phyloP scores from a whole-genome alignment of 2,888 invertebrate species.

The Coleophora deauratella region DNA sequence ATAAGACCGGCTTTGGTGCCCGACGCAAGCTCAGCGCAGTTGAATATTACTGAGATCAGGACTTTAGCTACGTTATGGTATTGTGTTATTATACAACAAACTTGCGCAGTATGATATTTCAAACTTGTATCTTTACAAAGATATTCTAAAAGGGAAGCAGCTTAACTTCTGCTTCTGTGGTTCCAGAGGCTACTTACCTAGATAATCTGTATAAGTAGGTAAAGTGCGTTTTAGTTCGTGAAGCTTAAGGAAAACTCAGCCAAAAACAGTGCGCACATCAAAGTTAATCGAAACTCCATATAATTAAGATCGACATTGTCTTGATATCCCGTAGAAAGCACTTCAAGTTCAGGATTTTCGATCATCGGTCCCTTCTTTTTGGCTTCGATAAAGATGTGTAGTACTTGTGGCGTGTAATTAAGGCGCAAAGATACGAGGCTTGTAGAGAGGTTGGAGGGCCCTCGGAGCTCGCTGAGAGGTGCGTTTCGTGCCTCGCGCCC shows the following conservation, averaged over 20 bases:
- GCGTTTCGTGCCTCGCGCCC: constrained; percentile 58
- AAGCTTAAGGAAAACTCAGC: too few species aligned
- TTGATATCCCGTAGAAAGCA: constrained; percentile 35
- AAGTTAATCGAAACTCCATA: constrained; percentile 30
- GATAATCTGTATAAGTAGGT: too few species aligned
- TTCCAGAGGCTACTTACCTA: constrained; percentile 16
- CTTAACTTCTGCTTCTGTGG: too few species aligned
- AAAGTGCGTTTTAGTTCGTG: too few species aligned
- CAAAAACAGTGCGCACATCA: constrained; percentile 26
- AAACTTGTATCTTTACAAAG: neutral
- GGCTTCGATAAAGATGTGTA: constrained; percentile 52
- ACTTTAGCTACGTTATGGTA: constrained; percentile 34
- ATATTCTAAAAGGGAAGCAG: too few species aligned
- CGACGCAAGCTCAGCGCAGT: constrained; percentile 34
- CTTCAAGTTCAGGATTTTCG: constrained; percentile 30
- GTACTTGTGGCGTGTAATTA: constrained; percentile 65
- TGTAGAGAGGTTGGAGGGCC: constrained; percentile 51
- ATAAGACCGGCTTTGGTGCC: constrained; percentile 58
- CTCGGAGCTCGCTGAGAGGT: constrained; percentile 62
- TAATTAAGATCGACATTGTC: constrained; percentile 36
- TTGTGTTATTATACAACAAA: constrained; percentile 29
- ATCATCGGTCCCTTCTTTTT: constrained; percentile 43
- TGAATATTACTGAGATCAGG: constrained; percentile 41
- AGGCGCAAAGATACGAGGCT: constrained; percentile 72
- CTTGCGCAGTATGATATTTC: constrained; percentile 8